Conservation (phyloP, 2,797 vertebrate species). For the Cryptoblepharus egeriae region DNA sequence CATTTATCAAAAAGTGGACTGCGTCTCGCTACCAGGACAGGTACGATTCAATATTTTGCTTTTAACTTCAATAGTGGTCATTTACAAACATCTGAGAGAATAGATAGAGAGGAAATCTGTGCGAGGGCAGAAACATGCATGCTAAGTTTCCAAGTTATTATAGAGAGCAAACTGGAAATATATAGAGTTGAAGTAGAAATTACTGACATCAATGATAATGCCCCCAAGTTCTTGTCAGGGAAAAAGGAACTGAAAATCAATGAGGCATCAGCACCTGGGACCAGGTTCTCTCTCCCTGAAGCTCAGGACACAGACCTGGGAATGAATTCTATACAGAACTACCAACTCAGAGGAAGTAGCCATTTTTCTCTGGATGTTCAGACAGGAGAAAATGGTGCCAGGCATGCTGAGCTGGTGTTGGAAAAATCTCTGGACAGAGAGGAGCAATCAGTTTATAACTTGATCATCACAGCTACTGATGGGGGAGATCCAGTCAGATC, state of each 20-base stretch:
- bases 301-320: slow-evolving; percentile 63
- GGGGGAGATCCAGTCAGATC: slow-evolving; percentile 66
- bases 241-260: slow-evolving; percentile 75
- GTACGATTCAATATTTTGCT: slow-evolving; percentile 82
- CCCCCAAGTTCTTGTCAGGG: slow-evolving; percentile 72
- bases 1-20: slow-evolving; percentile 76
- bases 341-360: slow-evolving; percentile 47
- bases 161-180: slow-evolving; percentile 80
- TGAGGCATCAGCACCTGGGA: slow-evolving; percentile 73
- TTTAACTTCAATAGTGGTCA: slow-evolving; percentile 79
- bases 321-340: slow-evolving; percentile 62
- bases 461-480: slow-evolving; percentile 62
- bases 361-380: slow-evolving; percentile 69
- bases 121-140: slow-evolving; percentile 74
- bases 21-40: slow-evolving; percentile 76
- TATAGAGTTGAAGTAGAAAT: slow-evolving; percentile 82
- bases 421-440: slow-evolving; percentile 67
- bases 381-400: slow-evolving; percentile 56
- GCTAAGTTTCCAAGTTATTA: slow-evolving; percentile 79
- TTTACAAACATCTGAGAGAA: slow-evolving; percentile 80
- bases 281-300: slow-evolving; percentile 58
- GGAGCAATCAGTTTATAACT: slow-evolving; percentile 45
- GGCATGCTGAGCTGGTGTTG: slow-evolving; percentile 59
- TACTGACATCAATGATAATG: slow-evolving; percentile 82
- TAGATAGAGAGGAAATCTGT: slow-evolving; percentile 84